Percentiles rank a stretch among this genome's conserved stretches.
Evolutionary conservation across 1,140 invertebrate species (phyloP).

Genomic region (Hetaerina americana): DNA sequence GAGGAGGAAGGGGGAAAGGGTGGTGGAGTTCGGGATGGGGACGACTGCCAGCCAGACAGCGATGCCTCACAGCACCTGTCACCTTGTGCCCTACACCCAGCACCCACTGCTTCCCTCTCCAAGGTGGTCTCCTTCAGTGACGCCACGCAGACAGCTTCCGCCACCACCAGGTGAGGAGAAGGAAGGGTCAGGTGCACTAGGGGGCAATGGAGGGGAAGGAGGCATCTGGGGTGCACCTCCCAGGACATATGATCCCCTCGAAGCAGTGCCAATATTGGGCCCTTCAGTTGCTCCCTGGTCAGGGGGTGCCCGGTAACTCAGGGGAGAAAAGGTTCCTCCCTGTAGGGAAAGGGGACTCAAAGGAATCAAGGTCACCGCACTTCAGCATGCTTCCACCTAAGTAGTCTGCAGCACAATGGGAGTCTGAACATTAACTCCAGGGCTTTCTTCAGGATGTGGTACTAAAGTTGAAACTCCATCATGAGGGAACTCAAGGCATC

Average conservation of each 20-base stretch:
- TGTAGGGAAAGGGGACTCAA: too few relatives aligned
- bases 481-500: too few relatives aligned
- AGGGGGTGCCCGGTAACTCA: too few relatives aligned
- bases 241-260: constrained; percentile 7
- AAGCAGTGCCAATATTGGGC: too few relatives aligned
- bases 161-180: constrained; percentile 37
- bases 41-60: not conserved
- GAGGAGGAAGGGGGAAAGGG: not conserved
- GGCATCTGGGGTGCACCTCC: not conserved
- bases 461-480: too few relatives aligned
- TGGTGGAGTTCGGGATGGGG: not conserved
- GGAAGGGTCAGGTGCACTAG: not conserved
- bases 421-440: too few relatives aligned
- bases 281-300: too few relatives aligned
- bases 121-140: constrained; percentile 35
- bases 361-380: too few relatives aligned
- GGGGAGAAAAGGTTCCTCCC: too few relatives aligned
- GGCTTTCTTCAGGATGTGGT: too few relatives aligned
- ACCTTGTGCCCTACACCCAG: not conserved
- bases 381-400: too few relatives aligned
- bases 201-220: not conserved
- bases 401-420: too few relatives aligned
- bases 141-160: constrained; percentile 32
- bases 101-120: not conserved
- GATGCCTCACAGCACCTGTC: not conserved